Evolutionary conservation across 1,140 invertebrate genomes (phyloP).

Genomic region (Lutraria rhynchaena): DNA sequence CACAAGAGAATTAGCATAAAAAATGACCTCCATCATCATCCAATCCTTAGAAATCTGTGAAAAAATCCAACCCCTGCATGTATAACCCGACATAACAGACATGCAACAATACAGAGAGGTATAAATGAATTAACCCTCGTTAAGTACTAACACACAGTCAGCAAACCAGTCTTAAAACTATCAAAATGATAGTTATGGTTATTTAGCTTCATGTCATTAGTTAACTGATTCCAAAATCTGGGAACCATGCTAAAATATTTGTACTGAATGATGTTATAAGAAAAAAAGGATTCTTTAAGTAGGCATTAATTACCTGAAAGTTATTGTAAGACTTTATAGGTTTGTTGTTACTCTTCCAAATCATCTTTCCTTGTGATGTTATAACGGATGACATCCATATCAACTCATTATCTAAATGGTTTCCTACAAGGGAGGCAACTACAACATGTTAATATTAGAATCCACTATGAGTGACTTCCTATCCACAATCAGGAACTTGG

Average conservation of each 20-base stretch:
- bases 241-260: background rate
- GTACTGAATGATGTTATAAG: background rate
- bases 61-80: too few relatives aligned
- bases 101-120: too few relatives aligned
- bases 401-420: slow-evolving; percentile 18
- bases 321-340: background rate
- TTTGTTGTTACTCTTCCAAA: slow-evolving; percentile 23
- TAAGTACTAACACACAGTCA: too few relatives aligned
- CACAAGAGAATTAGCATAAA: too few relatives aligned
- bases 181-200: background rate
- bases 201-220: background rate
- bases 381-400: slow-evolving; percentile 18
- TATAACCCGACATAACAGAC: too few relatives aligned
- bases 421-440: slow-evolving; percentile 3
- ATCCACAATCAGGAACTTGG: background rate
- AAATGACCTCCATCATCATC: too few relatives aligned
- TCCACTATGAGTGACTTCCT: background rate
- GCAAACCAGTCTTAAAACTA: background rate
- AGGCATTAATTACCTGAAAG: background rate
- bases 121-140: too few relatives aligned
- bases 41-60: too few relatives aligned
- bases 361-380: background rate
- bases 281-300: background rate
- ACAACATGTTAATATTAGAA: background rate
- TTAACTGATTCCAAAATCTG: background rate